Evolutionary conservation across 2,113 vertebrate species (phyloP), one percentile per base, ranked within the genome.

Genomic region (Castor canadensis): DNA sequence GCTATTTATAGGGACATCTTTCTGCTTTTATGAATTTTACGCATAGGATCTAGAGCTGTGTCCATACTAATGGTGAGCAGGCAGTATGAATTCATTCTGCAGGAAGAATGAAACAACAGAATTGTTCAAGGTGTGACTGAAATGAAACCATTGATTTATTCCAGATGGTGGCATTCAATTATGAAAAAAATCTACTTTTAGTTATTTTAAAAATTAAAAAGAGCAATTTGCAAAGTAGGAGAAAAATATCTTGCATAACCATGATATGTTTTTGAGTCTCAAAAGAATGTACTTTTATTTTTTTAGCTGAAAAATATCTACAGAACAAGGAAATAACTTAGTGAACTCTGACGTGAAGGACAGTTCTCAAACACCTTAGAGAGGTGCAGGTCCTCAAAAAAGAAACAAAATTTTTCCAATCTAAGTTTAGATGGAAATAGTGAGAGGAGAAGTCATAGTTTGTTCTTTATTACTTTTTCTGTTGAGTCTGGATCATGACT

Each of bases 71-170:
- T 19, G 7, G 54, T 3, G 0, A 4, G 3, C 19, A 49, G 16
- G 17, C 7, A 52, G 30, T 38, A 52, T 1, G 0, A 45, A 47
- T 0, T 2, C 5, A 3, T 11, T 32, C 0, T 9, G 28, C 6
- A 62, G 24, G 40, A 54, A 30, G 11, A 58, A 30, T 3, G 2
- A 5, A 19, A 43, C 19, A 32, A 32, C 2, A 24, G 5, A 80
- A 22, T 6, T 69, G 11, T 13, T 73, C n/a, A 20, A 28, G 75
- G 10, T 4, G 1, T 5, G 17, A 13, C 8, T 66, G 30, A 9
- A 47, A 45, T 10, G 2, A 28, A 22, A 45, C 19, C 35, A 15
- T 1, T 1, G 24, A 30, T 52, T 35, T 6, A 24, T 24, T 54
- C 56, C 16, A 16, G 4, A 11, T 11, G 28, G 0, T 38, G 20